These are phyloP conservation scores for Etheostoma perlongum DNA, from an alignment of 2,797 vertebrate genomes.

Conservation along the genomic window DNA sequence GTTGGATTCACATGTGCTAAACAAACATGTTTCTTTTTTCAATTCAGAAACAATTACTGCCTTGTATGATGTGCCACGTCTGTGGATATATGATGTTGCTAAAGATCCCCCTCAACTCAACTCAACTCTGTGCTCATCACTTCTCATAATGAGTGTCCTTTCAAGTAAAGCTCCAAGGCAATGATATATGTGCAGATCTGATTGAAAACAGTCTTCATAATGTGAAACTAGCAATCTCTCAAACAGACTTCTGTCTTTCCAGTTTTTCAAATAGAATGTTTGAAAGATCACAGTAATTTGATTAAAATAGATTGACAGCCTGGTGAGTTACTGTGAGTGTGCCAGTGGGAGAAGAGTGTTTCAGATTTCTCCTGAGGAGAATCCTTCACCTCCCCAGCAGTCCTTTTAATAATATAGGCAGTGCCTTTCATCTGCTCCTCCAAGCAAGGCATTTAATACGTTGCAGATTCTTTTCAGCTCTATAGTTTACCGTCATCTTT, in stretches of 20 bases:
- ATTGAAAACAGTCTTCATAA: slow-evolving; percentile 75
- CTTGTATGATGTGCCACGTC: slow-evolving; percentile 44
- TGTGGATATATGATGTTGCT: slow-evolving; percentile 51
- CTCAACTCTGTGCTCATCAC: slow-evolving; percentile 62
- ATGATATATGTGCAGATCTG: slow-evolving; percentile 70
- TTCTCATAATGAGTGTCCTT: slow-evolving; percentile 53
- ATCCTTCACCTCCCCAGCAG: slow-evolving; percentile 66
- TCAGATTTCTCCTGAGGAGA: slow-evolving; percentile 78
- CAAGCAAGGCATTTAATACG: slow-evolving; percentile 73
- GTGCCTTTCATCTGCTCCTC: slow-evolving; percentile 76
- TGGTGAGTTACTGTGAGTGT: slow-evolving; percentile 78
- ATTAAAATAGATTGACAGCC: slow-evolving; percentile 77
- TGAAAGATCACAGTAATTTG: slow-evolving; percentile 78
- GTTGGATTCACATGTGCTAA: slow-evolving; percentile 30
- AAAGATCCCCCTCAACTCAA: slow-evolving; percentile 37
- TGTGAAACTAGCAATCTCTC: slow-evolving; percentile 59
- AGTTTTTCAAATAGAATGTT: slow-evolving; percentile 73
- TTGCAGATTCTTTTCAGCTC: slow-evolving; percentile 78
- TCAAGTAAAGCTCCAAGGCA: slow-evolving; percentile 62
- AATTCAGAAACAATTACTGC: slow-evolving; percentile 51
- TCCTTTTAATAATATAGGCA: slow-evolving; percentile 61
- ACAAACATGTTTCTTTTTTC: slow-evolving; percentile 49
- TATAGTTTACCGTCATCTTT: slow-evolving; percentile 73
- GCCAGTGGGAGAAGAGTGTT: slow-evolving; percentile 73
- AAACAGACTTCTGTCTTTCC: slow-evolving; percentile 70